Evolutionary conservation across 2,888 invertebrate genomes (phyloP), one percentile per base, ranked within the genome.

Genomic region (Oegoconia quadripuncta): DNA sequence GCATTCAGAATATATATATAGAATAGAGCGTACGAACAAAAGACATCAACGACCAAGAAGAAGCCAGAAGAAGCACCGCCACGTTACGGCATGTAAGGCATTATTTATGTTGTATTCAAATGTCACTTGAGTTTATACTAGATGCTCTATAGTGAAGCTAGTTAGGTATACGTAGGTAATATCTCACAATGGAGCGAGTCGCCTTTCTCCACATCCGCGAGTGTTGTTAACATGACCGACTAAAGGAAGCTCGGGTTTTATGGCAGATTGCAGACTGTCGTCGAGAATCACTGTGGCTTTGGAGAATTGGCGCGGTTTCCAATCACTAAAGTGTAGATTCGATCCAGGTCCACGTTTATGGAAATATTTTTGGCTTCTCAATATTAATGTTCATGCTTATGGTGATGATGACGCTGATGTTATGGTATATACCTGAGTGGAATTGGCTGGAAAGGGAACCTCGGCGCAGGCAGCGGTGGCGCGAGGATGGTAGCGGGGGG

Each of bases 361-460:
- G n/a, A n/a, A n/a, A n/a, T n/a, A n/a, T n/a, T n/a, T n/a, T n/a
- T n/a, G n/a, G n/a, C n/a, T n/a, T n/a, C n/a, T n/a, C n/a, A n/a
- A n/a, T n/a, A n/a, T n/a, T n/a, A n/a, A n/a, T n/a, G n/a, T n/a
- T n/a, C n/a, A n/a, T n/a, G n/a, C n/a, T n/a, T n/a, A n/a, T n/a
- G n/a, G n/a, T n/a, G n/a, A n/a, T n/a, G n/a, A n/a, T n/a, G n/a
- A n/a, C n/a, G n/a, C n/a, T n/a, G n/a, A n/a, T n/a, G n/a, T n/a
- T n/a, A n/a, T n/a, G n/a, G n/a, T 18, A 13, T 55, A 39, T 56
- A 84, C 86, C 87, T 86, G 72, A 86, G 81, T 55, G 87, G 87
- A 50, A 87, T 80, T 49, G 86, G 86, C 66, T 87, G 87, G 57
- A 87, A 87, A 41, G 79, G 79, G 56, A 77, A 79, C 38, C 78